Evolutionary conservation across 2,797 vertebrate genomes (phyloP).

Genomic region (Smutsia gigantea): DNA sequence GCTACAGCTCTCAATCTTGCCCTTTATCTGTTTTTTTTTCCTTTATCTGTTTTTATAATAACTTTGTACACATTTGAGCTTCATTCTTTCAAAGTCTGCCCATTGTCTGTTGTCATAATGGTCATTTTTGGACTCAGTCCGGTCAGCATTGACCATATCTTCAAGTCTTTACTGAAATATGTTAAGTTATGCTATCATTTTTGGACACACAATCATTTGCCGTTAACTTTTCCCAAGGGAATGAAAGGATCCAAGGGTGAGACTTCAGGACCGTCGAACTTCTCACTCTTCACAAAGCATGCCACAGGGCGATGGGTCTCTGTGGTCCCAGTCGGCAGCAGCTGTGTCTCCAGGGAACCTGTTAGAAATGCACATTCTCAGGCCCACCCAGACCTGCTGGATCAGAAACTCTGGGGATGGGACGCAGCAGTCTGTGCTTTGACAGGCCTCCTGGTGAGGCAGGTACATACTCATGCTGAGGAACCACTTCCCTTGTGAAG

Average conservation of each 20-base stretch:
- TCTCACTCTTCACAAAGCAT: rapidly evolving
- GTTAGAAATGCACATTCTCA: neutral
- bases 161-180: neutral
- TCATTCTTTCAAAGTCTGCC: neutral
- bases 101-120: neutral
- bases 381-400: too few relatives aligned
- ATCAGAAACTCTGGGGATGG: neutral
- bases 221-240: neutral
- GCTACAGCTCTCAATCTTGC: neutral
- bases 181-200: neutral
- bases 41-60: neutral
- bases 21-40: neutral
- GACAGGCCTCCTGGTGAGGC: neutral
- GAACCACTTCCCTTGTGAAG: rapidly evolving
- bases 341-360: neutral
- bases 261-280: neutral
- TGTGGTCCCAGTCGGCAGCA: neutral
- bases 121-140: neutral
- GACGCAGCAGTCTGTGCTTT: neutral
- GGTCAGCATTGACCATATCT: neutral
- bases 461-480: rapidly evolving
- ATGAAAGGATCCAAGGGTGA: neutral
- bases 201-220: neutral
- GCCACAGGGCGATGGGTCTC: neutral
- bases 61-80: neutral